These are phyloP conservation scores for Mythimna lalbum DNA, from an alignment of 2,888 invertebrate genomes.

Conservation along the genomic window DNA sequence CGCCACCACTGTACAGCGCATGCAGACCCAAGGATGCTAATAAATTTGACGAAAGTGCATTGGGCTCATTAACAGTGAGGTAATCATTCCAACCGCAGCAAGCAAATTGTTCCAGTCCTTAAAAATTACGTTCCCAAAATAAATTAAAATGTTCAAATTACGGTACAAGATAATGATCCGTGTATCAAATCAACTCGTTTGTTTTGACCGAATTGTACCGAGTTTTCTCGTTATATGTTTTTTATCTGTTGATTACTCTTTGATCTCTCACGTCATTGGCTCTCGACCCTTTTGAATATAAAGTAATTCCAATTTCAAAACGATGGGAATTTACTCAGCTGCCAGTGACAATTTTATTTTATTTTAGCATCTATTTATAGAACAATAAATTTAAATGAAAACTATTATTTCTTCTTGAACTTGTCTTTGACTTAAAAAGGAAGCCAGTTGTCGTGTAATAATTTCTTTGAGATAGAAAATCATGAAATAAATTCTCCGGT, in stretches of 20 bases:
- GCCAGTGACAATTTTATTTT: constrained; percentile 3
- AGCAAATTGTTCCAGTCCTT: neutral
- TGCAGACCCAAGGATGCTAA: neutral
- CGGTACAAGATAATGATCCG: neutral
- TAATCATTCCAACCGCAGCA: neutral
- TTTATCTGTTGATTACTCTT: constrained; percentile 53
- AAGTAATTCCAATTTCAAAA: constrained; percentile 39
- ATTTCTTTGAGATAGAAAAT: neutral
- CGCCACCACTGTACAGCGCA: neutral
- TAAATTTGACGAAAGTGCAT: neutral
- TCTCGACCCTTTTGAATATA: constrained; percentile 34
- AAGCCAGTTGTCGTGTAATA: neutral
- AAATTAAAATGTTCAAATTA: constrained; percentile 21
- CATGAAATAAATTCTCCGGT: too few species aligned
- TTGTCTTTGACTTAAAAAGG: neutral
- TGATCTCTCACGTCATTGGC: constrained; percentile 52
- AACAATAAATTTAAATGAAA: neutral
- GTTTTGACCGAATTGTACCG: constrained; percentile 17
- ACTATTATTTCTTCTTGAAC: neutral
- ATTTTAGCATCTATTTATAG: neutral
- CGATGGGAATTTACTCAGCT: constrained; percentile 8
- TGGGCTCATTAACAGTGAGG: neutral
- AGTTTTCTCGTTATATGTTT: constrained; percentile 39
- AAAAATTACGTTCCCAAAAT: neutral
- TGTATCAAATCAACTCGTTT: constrained; percentile 21